Conservation (phyloP, 2,113 vertebrate genomes). For the Tricholaema leucomelas region DNA sequence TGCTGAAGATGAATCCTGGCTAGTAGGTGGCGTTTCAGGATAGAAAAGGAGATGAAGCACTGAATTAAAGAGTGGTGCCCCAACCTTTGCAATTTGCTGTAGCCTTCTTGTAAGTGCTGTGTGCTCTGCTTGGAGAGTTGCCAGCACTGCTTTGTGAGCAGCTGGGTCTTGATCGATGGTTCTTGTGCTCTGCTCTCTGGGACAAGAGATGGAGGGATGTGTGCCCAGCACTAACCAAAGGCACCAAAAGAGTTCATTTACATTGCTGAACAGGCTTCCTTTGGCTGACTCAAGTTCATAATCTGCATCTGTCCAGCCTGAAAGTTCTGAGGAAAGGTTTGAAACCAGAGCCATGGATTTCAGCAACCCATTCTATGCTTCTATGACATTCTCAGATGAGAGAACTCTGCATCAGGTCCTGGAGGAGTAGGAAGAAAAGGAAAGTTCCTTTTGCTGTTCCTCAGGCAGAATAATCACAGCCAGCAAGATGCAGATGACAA, state of each 20-base stretch:
- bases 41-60: not conserved
- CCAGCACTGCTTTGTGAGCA: accelerated
- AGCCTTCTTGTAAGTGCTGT: not conserved
- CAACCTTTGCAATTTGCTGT: not conserved
- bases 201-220: not conserved
- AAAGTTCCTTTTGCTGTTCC: not conserved
- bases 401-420: not conserved
- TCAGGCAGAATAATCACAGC: not conserved
- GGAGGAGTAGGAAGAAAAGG: not conserved
- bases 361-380: no score
- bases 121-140: accelerated
- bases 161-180: not conserved
- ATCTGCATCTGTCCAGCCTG: not conserved
- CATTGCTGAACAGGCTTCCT: not conserved
- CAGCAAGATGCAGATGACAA: not conserved
- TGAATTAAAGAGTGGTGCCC: not conserved
- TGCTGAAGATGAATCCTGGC: not conserved
- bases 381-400: not conserved
- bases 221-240: not conserved
- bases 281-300: not conserved
- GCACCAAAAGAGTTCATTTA: not conserved
- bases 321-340: not conserved
- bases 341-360: not conserved
- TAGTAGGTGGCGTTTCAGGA: not conserved
- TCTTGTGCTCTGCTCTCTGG: not conserved